A percentile compares a stretch with the other conserved stretches of the same genome.
These are phyloP conservation scores for Nipponia nippon DNA, from an alignment of 2,113 vertebrate species.

Conservation along the genomic window DNA sequence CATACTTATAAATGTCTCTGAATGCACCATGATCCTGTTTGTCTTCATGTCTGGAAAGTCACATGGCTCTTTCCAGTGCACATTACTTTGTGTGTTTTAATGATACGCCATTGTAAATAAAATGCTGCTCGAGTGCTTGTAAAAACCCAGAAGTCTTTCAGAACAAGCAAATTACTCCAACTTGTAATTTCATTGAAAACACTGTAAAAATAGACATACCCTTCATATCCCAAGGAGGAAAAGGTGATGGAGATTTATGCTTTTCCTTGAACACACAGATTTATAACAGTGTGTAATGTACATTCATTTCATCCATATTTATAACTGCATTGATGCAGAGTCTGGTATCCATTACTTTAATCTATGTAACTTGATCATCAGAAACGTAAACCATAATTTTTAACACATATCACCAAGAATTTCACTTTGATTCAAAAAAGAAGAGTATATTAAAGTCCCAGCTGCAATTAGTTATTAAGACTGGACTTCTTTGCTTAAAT, in stretches of 20 bases:
- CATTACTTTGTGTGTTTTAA: slow-evolving; percentile 65
- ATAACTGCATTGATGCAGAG: slow-evolving; percentile 73
- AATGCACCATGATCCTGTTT: neutral
- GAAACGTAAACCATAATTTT: slow-evolving; percentile 76
- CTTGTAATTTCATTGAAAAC: slow-evolving; percentile 66
- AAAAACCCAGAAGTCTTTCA: slow-evolving; percentile 55
- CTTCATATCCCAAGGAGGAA: slow-evolving; percentile 65
- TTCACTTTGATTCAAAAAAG: slow-evolving; percentile 71
- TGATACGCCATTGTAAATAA: slow-evolving; percentile 64
- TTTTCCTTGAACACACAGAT: slow-evolving; percentile 75
- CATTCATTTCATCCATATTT: slow-evolving; percentile 80
- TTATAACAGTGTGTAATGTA: slow-evolving; percentile 75
- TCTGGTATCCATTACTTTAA: slow-evolving; percentile 81
- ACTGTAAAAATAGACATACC: slow-evolving; percentile 29
- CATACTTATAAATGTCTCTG: slow-evolving; percentile 43
- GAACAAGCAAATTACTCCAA: slow-evolving; percentile 66
- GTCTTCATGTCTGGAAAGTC: slow-evolving; percentile 41
- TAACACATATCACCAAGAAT: slow-evolving; percentile 75
- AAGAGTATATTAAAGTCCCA: slow-evolving; percentile 66
- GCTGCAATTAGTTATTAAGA: slow-evolving; percentile 70
- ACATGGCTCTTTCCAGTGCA: neutral
- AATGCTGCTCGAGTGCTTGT: slow-evolving; percentile 24
- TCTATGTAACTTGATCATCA: slow-evolving; percentile 81
- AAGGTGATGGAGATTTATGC: slow-evolving; percentile 74
- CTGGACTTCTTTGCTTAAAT: slow-evolving; percentile 32